Evolutionary conservation across 2,113 vertebrate genomes (phyloP).

Genomic region (Echinops telfairi): DNA sequence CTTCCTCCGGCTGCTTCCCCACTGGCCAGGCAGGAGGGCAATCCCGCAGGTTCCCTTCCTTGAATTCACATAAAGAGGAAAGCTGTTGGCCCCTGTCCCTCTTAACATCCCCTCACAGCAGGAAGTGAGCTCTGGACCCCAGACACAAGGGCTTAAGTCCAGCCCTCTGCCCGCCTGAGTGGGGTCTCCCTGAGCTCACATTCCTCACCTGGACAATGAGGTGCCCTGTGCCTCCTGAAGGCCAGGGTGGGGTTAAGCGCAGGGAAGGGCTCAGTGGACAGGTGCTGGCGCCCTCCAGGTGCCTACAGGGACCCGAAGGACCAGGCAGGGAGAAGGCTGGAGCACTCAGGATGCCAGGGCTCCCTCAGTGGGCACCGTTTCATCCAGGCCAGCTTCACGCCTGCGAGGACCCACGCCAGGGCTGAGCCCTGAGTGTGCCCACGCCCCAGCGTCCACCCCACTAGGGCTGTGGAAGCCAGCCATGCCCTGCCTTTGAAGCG

Average conservation of each 20-base stretch:
- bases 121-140: neutral
- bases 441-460: neutral
- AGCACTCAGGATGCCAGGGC: no score
- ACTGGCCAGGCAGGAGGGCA: neutral
- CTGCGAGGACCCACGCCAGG: neutral
- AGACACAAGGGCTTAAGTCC: neutral
- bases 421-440: neutral
- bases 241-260: neutral
- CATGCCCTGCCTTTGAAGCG: neutral
- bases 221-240: fast-evolving
- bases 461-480: fast-evolving
- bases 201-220: neutral
- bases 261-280: neutral
- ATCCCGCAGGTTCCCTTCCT: neutral
- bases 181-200: neutral
- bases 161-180: fast-evolving
- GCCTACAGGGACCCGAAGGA: neutral
- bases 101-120: neutral
- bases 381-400: no score
- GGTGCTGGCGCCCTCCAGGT: fast-evolving
- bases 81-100: no score
- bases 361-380: no score
- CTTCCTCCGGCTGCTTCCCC: neutral
- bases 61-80: neutral
- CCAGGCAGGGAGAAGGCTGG: no score